Conservation (phyloP, 1,140 invertebrate species). For the Lasioglossum baleicum region DNA sequence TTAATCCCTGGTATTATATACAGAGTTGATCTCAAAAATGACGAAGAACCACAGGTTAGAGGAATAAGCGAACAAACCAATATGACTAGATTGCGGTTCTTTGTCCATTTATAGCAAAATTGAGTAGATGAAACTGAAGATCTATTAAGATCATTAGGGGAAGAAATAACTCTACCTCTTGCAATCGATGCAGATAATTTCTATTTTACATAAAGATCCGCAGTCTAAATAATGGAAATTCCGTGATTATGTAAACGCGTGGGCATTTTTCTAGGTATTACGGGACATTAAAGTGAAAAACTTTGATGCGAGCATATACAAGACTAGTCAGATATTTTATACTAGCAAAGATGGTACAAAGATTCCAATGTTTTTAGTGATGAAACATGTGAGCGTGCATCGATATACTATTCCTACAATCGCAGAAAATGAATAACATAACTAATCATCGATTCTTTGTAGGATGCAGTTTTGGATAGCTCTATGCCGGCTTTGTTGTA, state of each 20-base stretch:
- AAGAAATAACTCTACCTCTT: too few relatives aligned
- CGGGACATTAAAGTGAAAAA: slow-evolving; percentile 91
- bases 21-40: slow-evolving; percentile 88
- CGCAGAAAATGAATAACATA: neutral
- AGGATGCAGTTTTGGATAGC: slow-evolving; percentile 85
- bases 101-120: too few relatives aligned
- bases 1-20: slow-evolving; percentile 95
- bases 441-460: slow-evolving; percentile 21
- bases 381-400: slow-evolving; percentile 84
- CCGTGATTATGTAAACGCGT: neutral
- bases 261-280: slow-evolving; percentile 83
- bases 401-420: neutral
- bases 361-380: slow-evolving; percentile 98
- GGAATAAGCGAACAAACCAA: slow-evolving; percentile 23
- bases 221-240: slow-evolving; percentile 35
- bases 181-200: too few relatives aligned
- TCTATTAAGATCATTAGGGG: too few relatives aligned
- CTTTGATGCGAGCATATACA: slow-evolving; percentile 90
- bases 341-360: slow-evolving; percentile 96
- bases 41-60: slow-evolving; percentile 83
- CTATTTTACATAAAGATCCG: too few relatives aligned
- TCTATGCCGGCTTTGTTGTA: slow-evolving; percentile 91
- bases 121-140: too few relatives aligned
- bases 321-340: slow-evolving; percentile 96
- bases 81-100: slow-evolving; percentile 20